Conservation (phyloP, 2,113 vertebrate genomes). For the Craseonycteris thonglongyai region DNA sequence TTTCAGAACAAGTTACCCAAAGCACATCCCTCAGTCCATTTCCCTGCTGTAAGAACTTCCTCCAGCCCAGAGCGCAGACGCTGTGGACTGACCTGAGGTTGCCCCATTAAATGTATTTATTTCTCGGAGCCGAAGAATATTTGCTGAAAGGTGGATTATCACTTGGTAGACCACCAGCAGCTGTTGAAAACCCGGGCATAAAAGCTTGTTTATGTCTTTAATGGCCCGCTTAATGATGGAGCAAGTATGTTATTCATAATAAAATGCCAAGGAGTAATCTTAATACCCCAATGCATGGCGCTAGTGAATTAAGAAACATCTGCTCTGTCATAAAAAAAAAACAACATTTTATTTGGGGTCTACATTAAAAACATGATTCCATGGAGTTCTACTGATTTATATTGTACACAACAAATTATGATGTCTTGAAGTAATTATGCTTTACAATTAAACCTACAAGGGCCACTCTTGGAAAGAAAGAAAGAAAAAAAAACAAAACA, state of each 20-base stretch:
- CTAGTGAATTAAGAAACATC: constrained; percentile 88
- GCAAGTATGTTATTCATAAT: constrained; percentile 86
- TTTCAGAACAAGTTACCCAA: neutral
- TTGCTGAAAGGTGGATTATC: constrained; percentile 84
- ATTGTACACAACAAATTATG: constrained; percentile 67
- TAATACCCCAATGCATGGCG: constrained; percentile 81
- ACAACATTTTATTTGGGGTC: constrained; percentile 72
- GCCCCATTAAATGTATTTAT: constrained; percentile 70
- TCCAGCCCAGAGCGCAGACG: constrained; percentile 28
- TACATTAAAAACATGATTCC: constrained; percentile 77
- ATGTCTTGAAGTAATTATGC: constrained; percentile 70
- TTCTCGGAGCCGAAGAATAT: constrained; percentile 73
- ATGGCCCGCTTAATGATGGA: constrained; percentile 87
- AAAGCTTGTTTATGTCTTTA: constrained; percentile 90
- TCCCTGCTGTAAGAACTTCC: constrained; percentile 45
- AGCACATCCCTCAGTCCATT: neutral
- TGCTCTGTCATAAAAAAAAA: constrained; percentile 84
- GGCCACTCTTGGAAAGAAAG: neutral
- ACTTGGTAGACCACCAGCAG: constrained; percentile 86
- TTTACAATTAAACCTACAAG: constrained; percentile 64
- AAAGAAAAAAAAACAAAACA: neutral
- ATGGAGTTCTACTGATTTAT: constrained; percentile 69
- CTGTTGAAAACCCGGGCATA: constrained; percentile 84
- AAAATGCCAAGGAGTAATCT: constrained; percentile 84
- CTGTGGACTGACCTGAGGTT: constrained; percentile 39